These are phyloP conservation scores for Alca torda DNA, from an alignment of 2,797 vertebrate species.

Conservation along the genomic window DNA sequence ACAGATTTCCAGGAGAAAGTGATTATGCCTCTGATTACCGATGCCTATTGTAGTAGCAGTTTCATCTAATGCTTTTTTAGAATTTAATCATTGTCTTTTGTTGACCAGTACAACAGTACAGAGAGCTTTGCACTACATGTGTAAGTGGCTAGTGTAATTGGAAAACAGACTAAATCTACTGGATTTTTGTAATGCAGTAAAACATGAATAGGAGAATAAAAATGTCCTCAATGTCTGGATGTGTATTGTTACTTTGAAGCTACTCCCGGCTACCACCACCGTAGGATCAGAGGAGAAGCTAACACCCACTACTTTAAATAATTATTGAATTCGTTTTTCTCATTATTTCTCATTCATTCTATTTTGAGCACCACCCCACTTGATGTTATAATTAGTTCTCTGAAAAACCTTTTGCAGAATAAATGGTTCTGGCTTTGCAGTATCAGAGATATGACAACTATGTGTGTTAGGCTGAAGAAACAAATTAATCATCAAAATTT, in stretches of 20 bases:
- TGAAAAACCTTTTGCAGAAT: conserved; percentile 72
- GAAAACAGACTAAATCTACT: conserved; percentile 83
- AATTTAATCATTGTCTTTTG: conserved; percentile 95
- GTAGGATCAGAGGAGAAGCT: conserved; percentile 75
- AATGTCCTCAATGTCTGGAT: conserved; percentile 78
- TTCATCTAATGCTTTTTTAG: conserved; percentile 84
- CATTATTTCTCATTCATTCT: conserved; percentile 77
- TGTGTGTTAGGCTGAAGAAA: conserved; percentile 27
- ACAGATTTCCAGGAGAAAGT: conserved; percentile 74
- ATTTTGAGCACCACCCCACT: conserved; percentile 76
- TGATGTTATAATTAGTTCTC: conserved; percentile 79
- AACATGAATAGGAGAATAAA: conserved; percentile 84
- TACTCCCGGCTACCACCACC: conserved; percentile 75
- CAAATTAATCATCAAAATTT: not conserved
- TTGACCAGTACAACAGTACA: conserved; percentile 84
- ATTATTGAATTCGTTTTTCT: conserved; percentile 79
- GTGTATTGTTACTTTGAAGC: conserved; percentile 80
- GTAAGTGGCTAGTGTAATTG: conserved; percentile 87
- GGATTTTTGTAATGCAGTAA: conserved; percentile 84
- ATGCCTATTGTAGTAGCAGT: conserved; percentile 81
- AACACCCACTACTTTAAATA: conserved; percentile 79
- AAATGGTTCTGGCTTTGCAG: conserved; percentile 58
- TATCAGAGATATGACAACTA: conserved; percentile 53
- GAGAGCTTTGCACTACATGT: conserved; percentile 76
- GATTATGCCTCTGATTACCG: conserved; percentile 82